Percentiles rank a stretch among this genome's conserved stretches.
Conservation (phyloP, 2,113 vertebrate species). For the Nanorana parkeri region DNA sequence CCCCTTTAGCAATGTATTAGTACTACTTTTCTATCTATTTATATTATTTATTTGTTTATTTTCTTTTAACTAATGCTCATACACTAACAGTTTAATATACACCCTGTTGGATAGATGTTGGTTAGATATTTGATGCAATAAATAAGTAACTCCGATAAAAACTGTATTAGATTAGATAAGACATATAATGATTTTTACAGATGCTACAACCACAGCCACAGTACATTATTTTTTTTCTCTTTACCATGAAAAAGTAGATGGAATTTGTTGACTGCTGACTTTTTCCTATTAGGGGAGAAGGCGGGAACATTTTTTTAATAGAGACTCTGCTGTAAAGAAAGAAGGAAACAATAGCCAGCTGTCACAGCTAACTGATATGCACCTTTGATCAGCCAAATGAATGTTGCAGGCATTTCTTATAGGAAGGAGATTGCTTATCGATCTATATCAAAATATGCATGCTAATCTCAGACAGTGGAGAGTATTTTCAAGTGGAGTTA, state of each 20-base stretch:
- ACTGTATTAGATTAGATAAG: no score
- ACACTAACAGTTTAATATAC: no score
- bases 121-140: no score
- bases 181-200: background rate
- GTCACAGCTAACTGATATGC: slow-evolving; percentile 89
- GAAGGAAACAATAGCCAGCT: slow-evolving; percentile 94
- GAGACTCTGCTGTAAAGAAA: slow-evolving; percentile 85
- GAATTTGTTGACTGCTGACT: slow-evolving; percentile 90
- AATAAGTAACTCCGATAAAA: no score
- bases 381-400: slow-evolving; percentile 99
- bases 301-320: slow-evolving; percentile 75
- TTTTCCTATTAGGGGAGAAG: slow-evolving; percentile 86
- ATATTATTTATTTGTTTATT: no score
- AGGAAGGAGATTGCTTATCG: slow-evolving; percentile 99
- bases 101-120: no score
- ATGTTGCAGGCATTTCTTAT: slow-evolving; percentile 99
- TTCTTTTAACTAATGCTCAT: no score
- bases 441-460: slow-evolving; percentile 99
- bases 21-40: no score
- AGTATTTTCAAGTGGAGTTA: slow-evolving; percentile 99
- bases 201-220: slow-evolving; percentile 1
- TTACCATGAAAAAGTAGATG: slow-evolving; percentile 81
- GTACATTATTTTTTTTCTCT: slow-evolving; percentile 11
- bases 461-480: slow-evolving; percentile 92
- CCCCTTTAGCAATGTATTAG: no score